Conservation (phyloP, 2,797 vertebrate genomes). For the Fundulus diaphanus region DNA sequence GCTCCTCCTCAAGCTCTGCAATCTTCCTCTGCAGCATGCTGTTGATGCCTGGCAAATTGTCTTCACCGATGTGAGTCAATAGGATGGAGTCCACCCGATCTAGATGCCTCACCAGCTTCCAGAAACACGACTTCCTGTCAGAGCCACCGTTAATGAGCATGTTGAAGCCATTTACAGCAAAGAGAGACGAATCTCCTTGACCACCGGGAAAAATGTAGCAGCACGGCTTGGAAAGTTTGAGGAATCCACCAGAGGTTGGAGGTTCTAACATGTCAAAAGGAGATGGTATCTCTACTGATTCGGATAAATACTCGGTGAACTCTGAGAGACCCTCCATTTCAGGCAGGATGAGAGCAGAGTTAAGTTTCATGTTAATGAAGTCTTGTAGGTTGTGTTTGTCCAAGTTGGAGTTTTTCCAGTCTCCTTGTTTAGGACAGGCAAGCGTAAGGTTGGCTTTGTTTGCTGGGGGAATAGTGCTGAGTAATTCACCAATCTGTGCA, state of each 20-base stretch:
- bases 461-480: conserved; percentile 95
- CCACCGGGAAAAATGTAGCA: conserved; percentile 98
- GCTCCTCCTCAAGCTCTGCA: conserved; percentile 93
- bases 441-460: conserved; percentile 97
- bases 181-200: conserved; percentile 92
- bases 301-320: conserved; percentile 96
- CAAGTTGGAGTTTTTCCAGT: conserved; percentile 98
- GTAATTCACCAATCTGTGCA: conserved; percentile 92
- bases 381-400: conserved; percentile 98
- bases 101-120: conserved; percentile 96
- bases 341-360: conserved; percentile 91
- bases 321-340: conserved; percentile 99
- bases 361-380: conserved; percentile 97
- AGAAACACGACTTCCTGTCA: conserved; percentile 95
- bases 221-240: conserved; percentile 98
- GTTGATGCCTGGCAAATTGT: conserved; percentile 96
- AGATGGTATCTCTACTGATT: conserved; percentile 95
- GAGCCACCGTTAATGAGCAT: conserved; percentile 98
- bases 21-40: conserved; percentile 96
- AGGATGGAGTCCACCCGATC: conserved; percentile 97
- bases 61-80: conserved; percentile 93
- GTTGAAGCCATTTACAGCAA: conserved; percentile 98
- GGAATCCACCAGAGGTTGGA: conserved; percentile 94
- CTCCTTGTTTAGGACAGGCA: conserved; percentile 93
- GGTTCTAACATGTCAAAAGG: conserved; percentile 96